Evolutionary conservation across 1,140 invertebrate species (phyloP).

Genomic region (Ceratina japonica): DNA sequence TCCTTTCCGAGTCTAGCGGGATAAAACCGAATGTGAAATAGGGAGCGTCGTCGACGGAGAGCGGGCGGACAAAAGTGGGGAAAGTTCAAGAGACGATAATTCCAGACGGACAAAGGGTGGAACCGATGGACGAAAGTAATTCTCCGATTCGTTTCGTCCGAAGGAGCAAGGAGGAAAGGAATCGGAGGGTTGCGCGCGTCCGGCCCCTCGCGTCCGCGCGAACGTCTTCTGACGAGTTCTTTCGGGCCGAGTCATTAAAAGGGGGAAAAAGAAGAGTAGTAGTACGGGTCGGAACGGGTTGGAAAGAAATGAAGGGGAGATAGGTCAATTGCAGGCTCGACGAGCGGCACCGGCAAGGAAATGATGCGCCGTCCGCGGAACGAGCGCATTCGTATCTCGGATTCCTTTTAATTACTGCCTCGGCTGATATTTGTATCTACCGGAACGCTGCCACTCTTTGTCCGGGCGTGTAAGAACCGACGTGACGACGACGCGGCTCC

Average conservation of each 20-base stretch:
- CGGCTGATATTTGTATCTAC: constrained; percentile 42
- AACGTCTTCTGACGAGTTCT: constrained; percentile 20
- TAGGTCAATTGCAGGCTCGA: constrained; percentile 43
- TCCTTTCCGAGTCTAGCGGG: not conserved
- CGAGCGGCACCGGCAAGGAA: constrained; percentile 42
- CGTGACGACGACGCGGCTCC: not conserved
- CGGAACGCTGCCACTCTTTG: constrained; percentile 22
- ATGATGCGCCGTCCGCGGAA: constrained; percentile 30
- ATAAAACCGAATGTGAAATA: not conserved
- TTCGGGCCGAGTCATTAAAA: constrained; percentile 25
- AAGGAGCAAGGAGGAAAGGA: not conserved
- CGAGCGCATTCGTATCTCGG: constrained; percentile 38
- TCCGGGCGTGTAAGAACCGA: constrained; percentile 1
- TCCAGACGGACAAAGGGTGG: not conserved
- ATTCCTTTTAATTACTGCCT: constrained; percentile 47
- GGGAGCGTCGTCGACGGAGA: not conserved
- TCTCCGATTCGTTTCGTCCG: constrained; percentile 2
- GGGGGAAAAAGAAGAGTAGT: no score
- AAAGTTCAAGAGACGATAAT: constrained; percentile 20
- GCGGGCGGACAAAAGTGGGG: not conserved
- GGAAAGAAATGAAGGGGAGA: constrained; percentile 20
- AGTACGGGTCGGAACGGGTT: not conserved
- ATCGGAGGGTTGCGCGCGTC: no score
- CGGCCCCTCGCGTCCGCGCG: not conserved
- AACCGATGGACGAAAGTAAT: not conserved